A percentile compares a stretch with the other conserved stretches of the same genome.
These are phyloP conservation scores for Serripes groenlandicus DNA, from an alignment of 2,888 invertebrate genomes.

Conservation along the genomic window DNA sequence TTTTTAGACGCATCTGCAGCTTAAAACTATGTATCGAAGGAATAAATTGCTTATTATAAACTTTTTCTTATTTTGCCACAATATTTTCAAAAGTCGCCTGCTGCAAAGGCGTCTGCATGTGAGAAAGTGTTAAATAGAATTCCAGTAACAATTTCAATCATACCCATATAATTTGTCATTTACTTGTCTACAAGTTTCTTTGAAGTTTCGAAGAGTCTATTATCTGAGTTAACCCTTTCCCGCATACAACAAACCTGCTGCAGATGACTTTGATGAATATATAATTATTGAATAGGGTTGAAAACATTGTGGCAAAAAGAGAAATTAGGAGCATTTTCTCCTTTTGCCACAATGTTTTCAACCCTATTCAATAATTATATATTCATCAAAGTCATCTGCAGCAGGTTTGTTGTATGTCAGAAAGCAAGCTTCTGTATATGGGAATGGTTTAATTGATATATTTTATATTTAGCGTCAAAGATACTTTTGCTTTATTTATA, in stretches of 20 bases:
- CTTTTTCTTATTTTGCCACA: background rate
- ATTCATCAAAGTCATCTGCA: background rate
- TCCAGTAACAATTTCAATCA: too few relatives aligned
- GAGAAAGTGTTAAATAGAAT: too few relatives aligned
- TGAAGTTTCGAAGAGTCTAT: too few relatives aligned
- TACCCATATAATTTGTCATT: too few relatives aligned
- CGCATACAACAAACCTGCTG: too few relatives aligned
- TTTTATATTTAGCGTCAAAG: background rate
- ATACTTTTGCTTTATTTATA: background rate
- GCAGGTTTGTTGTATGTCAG: background rate
- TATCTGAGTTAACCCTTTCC: too few relatives aligned
- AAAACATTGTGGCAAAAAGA: background rate
- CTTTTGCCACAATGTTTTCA: background rate
- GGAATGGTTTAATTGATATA: too few relatives aligned
- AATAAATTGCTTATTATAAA: background rate
- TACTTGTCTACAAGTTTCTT: too few relatives aligned
- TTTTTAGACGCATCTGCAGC: too few relatives aligned
- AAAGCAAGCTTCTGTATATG: background rate
- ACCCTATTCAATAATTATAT: too few relatives aligned
- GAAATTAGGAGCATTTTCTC: background rate
- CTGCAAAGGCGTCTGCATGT: background rate
- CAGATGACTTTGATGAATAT: too few relatives aligned
- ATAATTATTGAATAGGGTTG: background rate
- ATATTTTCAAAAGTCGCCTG: background rate
- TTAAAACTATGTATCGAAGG: background rate